A percentile compares a stretch with the other conserved stretches of the same genome.
Conservation (phyloP, 1,140 invertebrate genomes). For the Drosophila sp. region DNA sequence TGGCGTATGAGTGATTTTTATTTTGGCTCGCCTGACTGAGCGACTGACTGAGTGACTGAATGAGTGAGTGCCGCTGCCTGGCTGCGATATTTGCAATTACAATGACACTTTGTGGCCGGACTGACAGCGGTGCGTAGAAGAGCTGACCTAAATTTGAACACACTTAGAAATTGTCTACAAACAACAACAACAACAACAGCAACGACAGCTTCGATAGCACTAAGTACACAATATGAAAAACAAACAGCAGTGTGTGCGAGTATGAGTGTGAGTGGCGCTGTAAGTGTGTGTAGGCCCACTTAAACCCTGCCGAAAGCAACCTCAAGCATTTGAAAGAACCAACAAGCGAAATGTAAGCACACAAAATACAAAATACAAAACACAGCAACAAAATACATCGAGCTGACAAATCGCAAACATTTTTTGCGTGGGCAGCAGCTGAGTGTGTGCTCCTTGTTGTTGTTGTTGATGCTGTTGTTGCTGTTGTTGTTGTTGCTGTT, state of each 20-base stretch:
- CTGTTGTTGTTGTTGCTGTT: conserved; percentile 7
- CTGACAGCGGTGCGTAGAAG: conserved; percentile 56
- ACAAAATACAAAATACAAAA: conserved; percentile 29
- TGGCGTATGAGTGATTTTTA: conserved; percentile 62
- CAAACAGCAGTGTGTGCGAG: conserved; percentile 20
- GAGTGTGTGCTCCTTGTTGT: conserved; percentile 32
- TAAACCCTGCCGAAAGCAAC: conserved; percentile 81
- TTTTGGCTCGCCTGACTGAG: conserved; percentile 20
- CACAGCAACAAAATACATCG: conserved; percentile 13
- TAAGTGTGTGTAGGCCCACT: conserved; percentile 68
- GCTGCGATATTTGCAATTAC: conserved; percentile 82
- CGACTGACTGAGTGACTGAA: conserved; percentile 20
- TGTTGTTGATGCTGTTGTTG: conserved; percentile 5
- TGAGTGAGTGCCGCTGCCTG: conserved; percentile 48
- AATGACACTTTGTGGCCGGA: conserved; percentile 71
- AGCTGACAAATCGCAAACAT: conserved; percentile 52
- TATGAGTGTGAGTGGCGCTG: conserved; percentile 17
- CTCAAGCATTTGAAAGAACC: conserved; percentile 74
- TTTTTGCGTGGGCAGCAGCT: conserved; percentile 50
- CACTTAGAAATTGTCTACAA: conserved; percentile 82
- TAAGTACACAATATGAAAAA: conserved; percentile 74
- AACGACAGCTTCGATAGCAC: conserved; percentile 68
- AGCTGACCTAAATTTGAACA: conserved; percentile 78
- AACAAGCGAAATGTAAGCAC: conserved; percentile 62
- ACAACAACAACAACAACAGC: conserved; percentile 60